A percentile compares a stretch with the other conserved stretches of the same genome.
These are phyloP conservation scores for Myotis planiceps DNA, from an alignment of 2,797 vertebrate genomes.

Conservation along the genomic window DNA sequence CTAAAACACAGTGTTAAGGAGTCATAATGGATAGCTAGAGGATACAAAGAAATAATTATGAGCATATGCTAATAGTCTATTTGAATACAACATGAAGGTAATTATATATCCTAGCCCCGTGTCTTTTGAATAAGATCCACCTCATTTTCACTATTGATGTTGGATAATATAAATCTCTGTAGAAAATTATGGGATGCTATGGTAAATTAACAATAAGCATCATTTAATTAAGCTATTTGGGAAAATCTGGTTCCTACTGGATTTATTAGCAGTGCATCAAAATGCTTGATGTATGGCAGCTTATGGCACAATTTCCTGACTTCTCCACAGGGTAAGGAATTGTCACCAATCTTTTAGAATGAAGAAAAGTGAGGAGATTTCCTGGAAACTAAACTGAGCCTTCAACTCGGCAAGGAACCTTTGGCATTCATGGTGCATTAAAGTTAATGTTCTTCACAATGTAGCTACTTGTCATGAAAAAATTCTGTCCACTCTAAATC, in stretches of 20 bases:
- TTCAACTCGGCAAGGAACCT: neutral
- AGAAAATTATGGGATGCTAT: constrained; percentile 74
- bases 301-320: constrained; percentile 71
- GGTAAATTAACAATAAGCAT: constrained; percentile 79
- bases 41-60: constrained; percentile 46
- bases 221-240: constrained; percentile 85
- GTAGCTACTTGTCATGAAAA: neutral
- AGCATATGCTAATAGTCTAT: constrained; percentile 65
- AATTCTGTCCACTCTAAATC: neutral
- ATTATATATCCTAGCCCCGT: constrained; percentile 61
- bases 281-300: constrained; percentile 79
- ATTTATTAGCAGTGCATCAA: constrained; percentile 77
- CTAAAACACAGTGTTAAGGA: neutral
- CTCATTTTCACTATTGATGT: constrained; percentile 75
- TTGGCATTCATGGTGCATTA: neutral
- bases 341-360: constrained; percentile 53
- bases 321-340: constrained; percentile 70
- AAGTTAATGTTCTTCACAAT: neutral
- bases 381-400: neutral
- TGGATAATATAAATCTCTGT: constrained; percentile 75
- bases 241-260: constrained; percentile 76
- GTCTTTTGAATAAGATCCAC: constrained; percentile 68
- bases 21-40: neutral
- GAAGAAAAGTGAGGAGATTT: constrained; percentile 75
- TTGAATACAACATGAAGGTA: constrained; percentile 68